Percentiles rank a stretch among this genome's conserved stretches.
phyloP scores from a whole-genome alignment of 2,888 invertebrate genomes.

The Cataglyphis cursor region DNA sequence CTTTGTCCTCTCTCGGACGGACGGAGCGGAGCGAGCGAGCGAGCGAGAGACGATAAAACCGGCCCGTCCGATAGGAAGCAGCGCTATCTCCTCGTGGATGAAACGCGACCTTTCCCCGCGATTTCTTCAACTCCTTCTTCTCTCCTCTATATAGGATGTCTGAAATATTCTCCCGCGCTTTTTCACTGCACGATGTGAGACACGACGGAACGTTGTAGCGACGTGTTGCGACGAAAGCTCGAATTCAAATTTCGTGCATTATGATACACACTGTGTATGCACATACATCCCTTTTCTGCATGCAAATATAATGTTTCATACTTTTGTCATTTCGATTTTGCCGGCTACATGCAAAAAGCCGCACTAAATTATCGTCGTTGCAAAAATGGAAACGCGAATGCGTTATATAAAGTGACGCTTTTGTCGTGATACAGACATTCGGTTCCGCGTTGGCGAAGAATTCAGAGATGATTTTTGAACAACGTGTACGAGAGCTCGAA shows the following conservation, averaged over 20 bases:
- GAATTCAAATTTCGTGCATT: slow-evolving; percentile 14
- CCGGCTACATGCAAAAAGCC: slow-evolving; percentile 20
- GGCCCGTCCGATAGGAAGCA: slow-evolving; percentile 24
- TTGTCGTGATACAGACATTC: background rate
- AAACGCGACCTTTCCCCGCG: background rate
- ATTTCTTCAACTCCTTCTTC: background rate
- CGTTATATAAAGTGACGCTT: slow-evolving; percentile 33
- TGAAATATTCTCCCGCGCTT: slow-evolving; percentile 1
- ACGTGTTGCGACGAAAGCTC: background rate
- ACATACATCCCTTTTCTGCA: background rate
- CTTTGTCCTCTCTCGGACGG: slow-evolving; percentile 39
- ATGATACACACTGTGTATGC: background rate
- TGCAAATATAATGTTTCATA: slow-evolving; percentile 39
- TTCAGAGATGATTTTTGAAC: slow-evolving; percentile 12
- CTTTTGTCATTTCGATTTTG: slow-evolving; percentile 34
- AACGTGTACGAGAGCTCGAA: background rate
- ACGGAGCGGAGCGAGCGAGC: background rate
- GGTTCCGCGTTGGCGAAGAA: background rate
- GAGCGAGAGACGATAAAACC: slow-evolving; percentile 42
- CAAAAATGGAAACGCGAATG: slow-evolving; percentile 29
- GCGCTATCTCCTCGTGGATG: background rate
- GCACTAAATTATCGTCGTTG: slow-evolving; percentile 31
- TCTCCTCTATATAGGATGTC: background rate
- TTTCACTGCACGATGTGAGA: background rate
- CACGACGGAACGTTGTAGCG: background rate